Evolutionary conservation across 2,888 invertebrate genomes (phyloP).

Genomic region (Tetragonula carbonaria): DNA sequence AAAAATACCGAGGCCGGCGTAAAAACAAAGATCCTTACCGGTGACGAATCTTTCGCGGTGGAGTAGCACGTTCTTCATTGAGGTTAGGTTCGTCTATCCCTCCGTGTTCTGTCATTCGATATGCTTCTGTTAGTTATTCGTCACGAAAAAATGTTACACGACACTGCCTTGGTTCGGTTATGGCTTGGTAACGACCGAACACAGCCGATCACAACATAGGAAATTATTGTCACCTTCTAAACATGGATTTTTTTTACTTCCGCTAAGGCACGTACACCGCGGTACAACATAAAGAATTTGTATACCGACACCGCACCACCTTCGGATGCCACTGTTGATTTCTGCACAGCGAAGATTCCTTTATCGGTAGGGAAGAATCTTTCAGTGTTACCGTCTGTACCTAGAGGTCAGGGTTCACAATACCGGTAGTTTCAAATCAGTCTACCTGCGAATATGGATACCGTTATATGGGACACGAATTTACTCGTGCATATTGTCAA

Average conservation of each 20-base stretch:
- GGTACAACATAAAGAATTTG: conserved; percentile 46
- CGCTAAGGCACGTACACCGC: conserved; percentile 43
- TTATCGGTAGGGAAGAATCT: conserved; percentile 53
- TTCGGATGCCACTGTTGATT: conserved; percentile 20
- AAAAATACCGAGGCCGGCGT: neutral
- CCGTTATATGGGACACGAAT: neutral
- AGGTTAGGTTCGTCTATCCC: conserved; percentile 79
- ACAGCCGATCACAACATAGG: conserved; percentile 24
- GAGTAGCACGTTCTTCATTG: conserved; percentile 75
- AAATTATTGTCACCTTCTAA: conserved; percentile 55
- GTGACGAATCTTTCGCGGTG: conserved; percentile 82
- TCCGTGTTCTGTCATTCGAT: conserved; percentile 80
- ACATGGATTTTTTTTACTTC: conserved; percentile 57
- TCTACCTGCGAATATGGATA: neutral
- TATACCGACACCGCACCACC: conserved; percentile 50
- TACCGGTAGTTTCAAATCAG: conserved; percentile 30
- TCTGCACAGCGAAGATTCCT: conserved; percentile 8
- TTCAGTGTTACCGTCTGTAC: conserved; percentile 21
- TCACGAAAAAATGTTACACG: conserved; percentile 31
- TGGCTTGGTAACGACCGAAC: conserved; percentile 29
- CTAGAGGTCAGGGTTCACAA: conserved; percentile 58
- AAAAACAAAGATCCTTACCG: conserved; percentile 71
- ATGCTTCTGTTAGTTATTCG: conserved; percentile 54
- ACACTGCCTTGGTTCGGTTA: conserved; percentile 17
- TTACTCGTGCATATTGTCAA: conserved; percentile 30